Conservation (phyloP, 2,113 vertebrate species). For the Heterotis niloticus region DNA sequence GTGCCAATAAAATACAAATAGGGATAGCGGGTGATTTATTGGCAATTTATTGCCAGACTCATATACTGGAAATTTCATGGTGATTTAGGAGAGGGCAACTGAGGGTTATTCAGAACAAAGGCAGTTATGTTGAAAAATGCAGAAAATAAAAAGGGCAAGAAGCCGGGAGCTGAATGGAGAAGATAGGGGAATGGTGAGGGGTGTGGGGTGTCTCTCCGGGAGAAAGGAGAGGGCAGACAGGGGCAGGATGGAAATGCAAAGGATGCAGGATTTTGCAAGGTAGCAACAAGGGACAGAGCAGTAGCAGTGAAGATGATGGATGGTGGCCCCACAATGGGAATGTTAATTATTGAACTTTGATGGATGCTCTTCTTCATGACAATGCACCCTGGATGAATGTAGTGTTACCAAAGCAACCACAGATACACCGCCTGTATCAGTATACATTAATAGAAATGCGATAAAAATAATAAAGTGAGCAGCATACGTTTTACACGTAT, state of each 20-base stretch:
- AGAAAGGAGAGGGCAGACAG: constrained; percentile 40
- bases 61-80: background rate
- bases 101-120: background rate
- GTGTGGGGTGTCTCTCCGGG: constrained; percentile 32
- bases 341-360: constrained; percentile 75
- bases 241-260: constrained; percentile 30
- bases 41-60: background rate
- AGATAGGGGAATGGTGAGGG: constrained; percentile 6
- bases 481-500: background rate
- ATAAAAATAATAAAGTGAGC: background rate
- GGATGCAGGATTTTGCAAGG: constrained; percentile 46
- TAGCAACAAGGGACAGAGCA: constrained; percentile 30
- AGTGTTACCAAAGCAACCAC: constrained; percentile 51
- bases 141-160: background rate
- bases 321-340: constrained; percentile 59
- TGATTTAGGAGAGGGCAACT: too few species aligned
- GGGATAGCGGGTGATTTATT: background rate
- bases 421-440: background rate
- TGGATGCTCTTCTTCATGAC: constrained; percentile 64
- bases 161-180: constrained; percentile 33
- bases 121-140: background rate
- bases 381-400: constrained; percentile 51
- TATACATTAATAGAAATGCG: too few species aligned
- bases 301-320: constrained; percentile 56
- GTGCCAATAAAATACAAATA: background rate